phyloP scores from a whole-genome alignment of 2,113 vertebrate genomes.

The crab-eating macaque (Macaca fascicularis) region DNA sequence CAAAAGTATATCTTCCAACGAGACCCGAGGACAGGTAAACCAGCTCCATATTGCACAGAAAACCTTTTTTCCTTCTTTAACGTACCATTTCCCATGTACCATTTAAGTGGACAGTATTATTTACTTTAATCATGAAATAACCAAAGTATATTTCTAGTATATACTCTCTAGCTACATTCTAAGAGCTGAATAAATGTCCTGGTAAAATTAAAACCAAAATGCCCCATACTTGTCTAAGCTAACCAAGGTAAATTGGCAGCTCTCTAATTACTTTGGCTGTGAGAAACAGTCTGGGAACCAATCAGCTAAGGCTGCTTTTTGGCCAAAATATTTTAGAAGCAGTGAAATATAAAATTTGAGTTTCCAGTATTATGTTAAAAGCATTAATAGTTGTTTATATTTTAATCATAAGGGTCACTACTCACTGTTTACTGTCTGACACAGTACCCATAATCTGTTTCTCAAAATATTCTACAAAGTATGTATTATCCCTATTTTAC shows the following conservation, averaged over 20 bases:
- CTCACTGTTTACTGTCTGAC: neutral
- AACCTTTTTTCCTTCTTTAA: neutral
- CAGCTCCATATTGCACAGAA: neutral
- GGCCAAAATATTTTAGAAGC: slow-evolving; percentile 41
- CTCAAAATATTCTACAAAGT: neutral
- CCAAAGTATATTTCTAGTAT: slow-evolving; percentile 9
- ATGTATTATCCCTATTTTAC: neutral
- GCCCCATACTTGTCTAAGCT: neutral
- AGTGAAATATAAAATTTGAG: slow-evolving; percentile 28
- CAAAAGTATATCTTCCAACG: slow-evolving; percentile 4
- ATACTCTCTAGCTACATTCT: neutral
- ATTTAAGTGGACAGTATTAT: neutral
- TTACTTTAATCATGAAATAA: slow-evolving; percentile 18
- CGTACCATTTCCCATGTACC: neutral
- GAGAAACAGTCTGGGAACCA: neutral
- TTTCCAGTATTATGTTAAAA: neutral
- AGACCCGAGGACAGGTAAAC: neutral
- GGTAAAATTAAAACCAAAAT: slow-evolving; percentile 30
- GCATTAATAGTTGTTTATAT: neutral
- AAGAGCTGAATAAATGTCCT: neutral
- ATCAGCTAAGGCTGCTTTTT: neutral
- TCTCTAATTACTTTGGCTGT: neutral
- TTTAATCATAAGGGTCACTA: neutral
- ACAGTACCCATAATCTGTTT: neutral
- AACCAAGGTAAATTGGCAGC: neutral